phyloP scores from a whole-genome alignment of 1,140 invertebrate genomes.

The Akabosia matsudoensis region DNA sequence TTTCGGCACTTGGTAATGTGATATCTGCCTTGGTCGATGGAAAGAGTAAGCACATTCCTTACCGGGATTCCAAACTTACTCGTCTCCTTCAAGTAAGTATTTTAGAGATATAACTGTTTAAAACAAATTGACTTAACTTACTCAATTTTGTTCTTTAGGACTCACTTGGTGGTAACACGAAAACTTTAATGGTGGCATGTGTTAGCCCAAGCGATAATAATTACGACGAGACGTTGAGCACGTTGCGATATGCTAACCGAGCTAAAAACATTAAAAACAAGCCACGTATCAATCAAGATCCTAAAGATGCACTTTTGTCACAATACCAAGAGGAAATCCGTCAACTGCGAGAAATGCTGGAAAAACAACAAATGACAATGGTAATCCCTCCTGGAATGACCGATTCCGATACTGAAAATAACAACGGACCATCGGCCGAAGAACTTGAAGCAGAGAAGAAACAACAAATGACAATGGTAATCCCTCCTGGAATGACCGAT shows the following conservation, averaged over 20 bases:
- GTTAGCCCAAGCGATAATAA: slow-evolving; percentile 84
- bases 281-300: slow-evolving; percentile 88
- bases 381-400: not conserved
- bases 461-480: slow-evolving; percentile 35
- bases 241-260: slow-evolving; percentile 80
- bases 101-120: not conserved
- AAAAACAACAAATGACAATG: slow-evolving; percentile 48
- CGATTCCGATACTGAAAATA: not conserved
- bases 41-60: slow-evolving; percentile 87
- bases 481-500: not conserved
- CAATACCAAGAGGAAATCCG: slow-evolving; percentile 83
- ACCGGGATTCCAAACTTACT: slow-evolving; percentile 90
- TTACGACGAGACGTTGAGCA: slow-evolving; percentile 86
- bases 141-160: not conserved
- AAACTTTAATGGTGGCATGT: slow-evolving; percentile 91
- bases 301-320: slow-evolving; percentile 82
- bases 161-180: slow-evolving; percentile 72
- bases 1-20: slow-evolving; percentile 90
- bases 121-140: not conserved
- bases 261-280: slow-evolving; percentile 93
- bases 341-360: slow-evolving; percentile 63
- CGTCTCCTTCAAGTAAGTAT: slow-evolving; percentile 70
- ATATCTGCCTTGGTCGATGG: slow-evolving; percentile 88
- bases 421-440: not conserved
- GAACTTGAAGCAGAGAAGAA: slow-evolving; percentile 48